These are phyloP conservation scores for Columba guinea DNA, from an alignment of 2,797 vertebrate species.

Conservation along the genomic window DNA sequence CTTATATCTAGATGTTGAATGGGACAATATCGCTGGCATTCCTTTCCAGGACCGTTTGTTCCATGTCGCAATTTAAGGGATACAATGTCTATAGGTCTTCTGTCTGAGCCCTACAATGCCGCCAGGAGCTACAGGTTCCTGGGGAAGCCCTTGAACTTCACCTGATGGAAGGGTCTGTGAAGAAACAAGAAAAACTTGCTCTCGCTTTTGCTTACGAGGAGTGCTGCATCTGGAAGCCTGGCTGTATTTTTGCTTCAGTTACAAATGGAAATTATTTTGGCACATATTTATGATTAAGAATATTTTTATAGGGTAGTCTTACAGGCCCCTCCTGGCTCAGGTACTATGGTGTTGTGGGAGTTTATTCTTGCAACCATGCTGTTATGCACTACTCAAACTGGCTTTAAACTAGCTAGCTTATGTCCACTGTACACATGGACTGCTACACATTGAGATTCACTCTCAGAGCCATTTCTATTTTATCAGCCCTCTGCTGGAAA, in stretches of 20 bases:
- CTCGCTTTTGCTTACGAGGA: neutral
- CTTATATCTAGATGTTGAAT: neutral
- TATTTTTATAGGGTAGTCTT: neutral
- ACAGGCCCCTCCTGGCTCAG: neutral
- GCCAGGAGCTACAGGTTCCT: neutral
- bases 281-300: neutral
- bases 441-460: neutral
- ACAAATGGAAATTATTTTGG: neutral
- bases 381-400: neutral
- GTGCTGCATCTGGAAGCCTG: neutral
- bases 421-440: neutral
- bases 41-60: neutral
- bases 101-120: neutral
- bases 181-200: constrained; percentile 15
- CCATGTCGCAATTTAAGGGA: neutral
- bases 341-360: neutral
- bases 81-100: neutral
- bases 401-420: neutral
- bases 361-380: neutral
- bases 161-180: neutral
- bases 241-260: neutral
- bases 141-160: neutral
- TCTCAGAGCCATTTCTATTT: neutral
- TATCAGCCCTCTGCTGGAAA: neutral
- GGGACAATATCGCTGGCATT: neutral